These are phyloP conservation scores for Cercocebus atys DNA, from an alignment of 2,113 vertebrate genomes.

Conservation along the genomic window DNA sequence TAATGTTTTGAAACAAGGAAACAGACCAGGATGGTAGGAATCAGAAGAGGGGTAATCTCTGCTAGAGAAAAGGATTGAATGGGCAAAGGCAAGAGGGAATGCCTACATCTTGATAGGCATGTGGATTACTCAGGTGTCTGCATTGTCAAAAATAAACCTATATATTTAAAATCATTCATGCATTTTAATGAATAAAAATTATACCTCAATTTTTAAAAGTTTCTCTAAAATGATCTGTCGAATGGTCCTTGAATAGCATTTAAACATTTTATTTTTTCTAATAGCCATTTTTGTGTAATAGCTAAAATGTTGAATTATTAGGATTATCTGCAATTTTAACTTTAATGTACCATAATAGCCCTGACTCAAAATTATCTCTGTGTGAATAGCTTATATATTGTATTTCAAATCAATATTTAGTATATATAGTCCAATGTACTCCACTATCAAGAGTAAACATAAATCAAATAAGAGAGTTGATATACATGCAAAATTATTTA, in stretches of 20 bases:
- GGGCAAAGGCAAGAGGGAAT: not conserved
- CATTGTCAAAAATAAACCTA: constrained; percentile 33
- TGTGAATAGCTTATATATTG: constrained; percentile 32
- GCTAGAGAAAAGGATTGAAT: not conserved
- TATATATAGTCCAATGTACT: not conserved
- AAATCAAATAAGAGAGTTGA: not conserved
- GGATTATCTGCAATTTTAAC: constrained; percentile 54
- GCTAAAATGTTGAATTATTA: constrained; percentile 54
- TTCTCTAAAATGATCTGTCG: not conserved
- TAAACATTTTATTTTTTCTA: constrained; percentile 49
- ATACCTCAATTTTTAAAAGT: not conserved
- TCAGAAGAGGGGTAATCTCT: not conserved
- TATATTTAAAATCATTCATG: not conserved
- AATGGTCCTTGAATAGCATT: constrained; percentile 30
- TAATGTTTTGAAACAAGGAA: not conserved
- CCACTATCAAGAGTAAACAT: not conserved
- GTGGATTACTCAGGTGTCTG: not conserved
- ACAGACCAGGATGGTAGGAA: not conserved
- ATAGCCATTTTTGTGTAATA: not conserved
- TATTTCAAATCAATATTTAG: constrained; percentile 56
- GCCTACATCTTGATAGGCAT: not conserved
- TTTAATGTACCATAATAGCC: constrained; percentile 34
- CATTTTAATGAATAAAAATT: constrained; percentile 44
- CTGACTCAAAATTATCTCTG: constrained; percentile 36
- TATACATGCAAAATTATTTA: not conserved